Conservation (phyloP, 1,140 invertebrate genomes). For the Bombus sibiricus region DNA sequence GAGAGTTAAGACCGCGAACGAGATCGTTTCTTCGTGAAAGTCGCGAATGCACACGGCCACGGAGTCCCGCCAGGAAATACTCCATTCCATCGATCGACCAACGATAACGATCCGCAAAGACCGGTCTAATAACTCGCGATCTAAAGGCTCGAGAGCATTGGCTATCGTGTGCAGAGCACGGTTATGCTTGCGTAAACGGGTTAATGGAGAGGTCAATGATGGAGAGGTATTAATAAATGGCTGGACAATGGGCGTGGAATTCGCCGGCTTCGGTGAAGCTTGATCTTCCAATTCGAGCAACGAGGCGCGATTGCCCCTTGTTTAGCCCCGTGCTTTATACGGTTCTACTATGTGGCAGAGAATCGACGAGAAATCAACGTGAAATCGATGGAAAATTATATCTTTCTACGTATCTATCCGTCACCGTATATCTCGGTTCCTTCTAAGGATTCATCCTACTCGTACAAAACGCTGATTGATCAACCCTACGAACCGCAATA, state of each 20-base stretch:
- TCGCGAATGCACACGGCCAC: constrained; percentile 41
- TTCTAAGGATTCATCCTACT: too few relatives aligned
- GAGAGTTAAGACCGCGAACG: constrained; percentile 67
- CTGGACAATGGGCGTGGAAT: constrained; percentile 64
- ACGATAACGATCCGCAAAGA: constrained; percentile 56
- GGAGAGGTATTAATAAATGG: constrained; percentile 65
- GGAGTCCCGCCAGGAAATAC: constrained; percentile 54
- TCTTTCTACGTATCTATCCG: too few relatives aligned
- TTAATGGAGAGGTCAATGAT: constrained; percentile 68
- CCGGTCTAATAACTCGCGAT: constrained; percentile 61
- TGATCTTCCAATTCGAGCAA: constrained; percentile 44
- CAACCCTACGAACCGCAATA: too few relatives aligned
- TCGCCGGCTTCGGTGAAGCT: constrained; percentile 40
- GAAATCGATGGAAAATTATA: too few relatives aligned
- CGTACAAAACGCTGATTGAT: too few relatives aligned
- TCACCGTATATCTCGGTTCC: too few relatives aligned
- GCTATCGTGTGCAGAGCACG: constrained; percentile 27
- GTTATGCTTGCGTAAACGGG: constrained; percentile 63
- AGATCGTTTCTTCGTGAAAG: constrained; percentile 68
- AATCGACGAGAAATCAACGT: background rate
- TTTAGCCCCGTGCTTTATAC: background rate
- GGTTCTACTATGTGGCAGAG: too few relatives aligned
- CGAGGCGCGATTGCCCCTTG: constrained; percentile 27
- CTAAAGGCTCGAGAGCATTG: constrained; percentile 9
- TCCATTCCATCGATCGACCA: constrained; percentile 44